Percentiles rank a stretch among this genome's conserved stretches.
Conservation (phyloP, 2,797 vertebrate genomes). For the Takifugu rubripes region DNA sequence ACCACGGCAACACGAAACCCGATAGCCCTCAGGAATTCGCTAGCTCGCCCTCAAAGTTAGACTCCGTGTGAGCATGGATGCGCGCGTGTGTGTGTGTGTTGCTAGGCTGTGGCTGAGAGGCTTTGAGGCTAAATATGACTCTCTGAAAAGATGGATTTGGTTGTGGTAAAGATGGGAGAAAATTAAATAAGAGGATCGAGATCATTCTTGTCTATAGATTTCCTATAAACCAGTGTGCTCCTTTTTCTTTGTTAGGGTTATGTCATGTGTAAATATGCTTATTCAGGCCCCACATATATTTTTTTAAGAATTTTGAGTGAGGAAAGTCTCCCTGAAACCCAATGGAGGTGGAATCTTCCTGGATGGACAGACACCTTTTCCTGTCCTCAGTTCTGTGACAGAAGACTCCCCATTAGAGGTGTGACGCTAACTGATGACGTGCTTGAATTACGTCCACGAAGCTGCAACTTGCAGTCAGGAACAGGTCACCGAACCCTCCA, state of each 20-base stretch:
- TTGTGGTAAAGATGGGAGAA: conserved; percentile 47
- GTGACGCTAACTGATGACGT: background rate
- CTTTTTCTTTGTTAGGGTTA: background rate
- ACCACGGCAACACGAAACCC: conserved; percentile 96
- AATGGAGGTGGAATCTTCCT: background rate
- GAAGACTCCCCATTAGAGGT: background rate
- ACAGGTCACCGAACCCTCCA: too few relatives aligned
- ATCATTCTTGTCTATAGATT: too few relatives aligned
- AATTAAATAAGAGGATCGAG: background rate
- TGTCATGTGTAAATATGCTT: background rate
- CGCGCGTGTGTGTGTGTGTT: conserved; percentile 24
- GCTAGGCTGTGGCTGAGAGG: conserved; percentile 54
- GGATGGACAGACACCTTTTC: background rate
- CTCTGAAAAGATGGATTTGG: conserved; percentile 60
- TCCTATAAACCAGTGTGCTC: too few relatives aligned
- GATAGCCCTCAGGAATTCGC: conserved; percentile 96
- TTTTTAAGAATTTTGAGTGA: background rate
- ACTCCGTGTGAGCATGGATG: conserved; percentile 30
- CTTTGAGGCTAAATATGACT: conserved; percentile 42
- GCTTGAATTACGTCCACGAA: background rate
- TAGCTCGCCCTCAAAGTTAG: conserved; percentile 73
- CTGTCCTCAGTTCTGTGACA: too few relatives aligned
- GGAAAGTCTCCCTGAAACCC: background rate
- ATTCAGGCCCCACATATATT: background rate
- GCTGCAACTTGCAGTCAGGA: too few relatives aligned